Evolutionary conservation across 2,797 vertebrate genomes (phyloP).

Genomic region (Rachycentron canadum): DNA sequence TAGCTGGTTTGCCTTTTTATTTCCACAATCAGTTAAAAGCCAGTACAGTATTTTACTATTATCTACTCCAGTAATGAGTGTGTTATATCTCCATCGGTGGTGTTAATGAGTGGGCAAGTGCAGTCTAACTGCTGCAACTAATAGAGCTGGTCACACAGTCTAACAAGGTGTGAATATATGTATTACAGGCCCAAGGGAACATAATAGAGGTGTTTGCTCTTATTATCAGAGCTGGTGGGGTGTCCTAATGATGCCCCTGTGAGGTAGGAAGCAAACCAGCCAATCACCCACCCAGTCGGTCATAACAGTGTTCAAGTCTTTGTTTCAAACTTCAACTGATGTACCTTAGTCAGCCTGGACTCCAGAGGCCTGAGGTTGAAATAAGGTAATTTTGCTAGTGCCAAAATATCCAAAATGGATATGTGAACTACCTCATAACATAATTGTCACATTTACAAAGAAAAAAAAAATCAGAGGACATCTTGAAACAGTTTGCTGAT

Average conservation of each 20-base stretch:
- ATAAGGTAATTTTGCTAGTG: constrained; percentile 32
- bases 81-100: constrained; percentile 49
- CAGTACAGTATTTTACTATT: constrained; percentile 42
- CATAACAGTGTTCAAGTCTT: constrained; percentile 16
- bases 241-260: constrained; percentile 41
- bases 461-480: constrained; percentile 16
- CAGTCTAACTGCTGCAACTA: constrained; percentile 51
- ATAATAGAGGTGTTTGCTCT: constrained; percentile 59
- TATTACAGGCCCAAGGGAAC: constrained; percentile 39
- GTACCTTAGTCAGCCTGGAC: constrained; percentile 22
- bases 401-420: constrained; percentile 32
- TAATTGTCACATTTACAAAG: constrained; percentile 17
- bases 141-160: constrained; percentile 52
- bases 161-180: constrained; percentile 67
- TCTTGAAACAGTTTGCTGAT: constrained; percentile 8
- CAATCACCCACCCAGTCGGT: constrained; percentile 13
- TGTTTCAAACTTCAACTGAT: constrained; percentile 35
- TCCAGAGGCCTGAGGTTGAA: constrained; percentile 20
- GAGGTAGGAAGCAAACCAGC: constrained; percentile 17
- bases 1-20: constrained; percentile 34
- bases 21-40: constrained; percentile 49
- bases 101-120: constrained; percentile 65
- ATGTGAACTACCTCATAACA: constrained; percentile 28
- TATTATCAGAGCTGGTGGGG: constrained; percentile 59
- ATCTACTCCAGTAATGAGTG: constrained; percentile 35